Conservation (phyloP, 2,113 vertebrate species). For the Erythrolamprus reginae region DNA sequence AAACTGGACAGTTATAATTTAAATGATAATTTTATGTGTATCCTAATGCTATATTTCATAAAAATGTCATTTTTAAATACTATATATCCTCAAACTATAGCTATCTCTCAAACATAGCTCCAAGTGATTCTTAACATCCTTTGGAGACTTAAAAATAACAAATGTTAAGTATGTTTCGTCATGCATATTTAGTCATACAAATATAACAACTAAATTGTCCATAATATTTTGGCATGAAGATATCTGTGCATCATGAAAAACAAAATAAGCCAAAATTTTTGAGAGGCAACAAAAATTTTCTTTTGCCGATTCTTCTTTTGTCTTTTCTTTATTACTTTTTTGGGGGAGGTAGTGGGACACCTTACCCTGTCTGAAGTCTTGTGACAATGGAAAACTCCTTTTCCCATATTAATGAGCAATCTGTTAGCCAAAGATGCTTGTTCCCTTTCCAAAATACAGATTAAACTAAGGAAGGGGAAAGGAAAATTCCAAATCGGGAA, state of each 20-base stretch:
- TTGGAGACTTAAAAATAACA: not conserved
- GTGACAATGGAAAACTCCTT: not conserved
- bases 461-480: not conserved
- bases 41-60: not conserved
- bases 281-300: not conserved
- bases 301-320: not conserved
- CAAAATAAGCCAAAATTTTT: not conserved
- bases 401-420: not conserved
- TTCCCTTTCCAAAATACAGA: not conserved
- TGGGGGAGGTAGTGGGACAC: not conserved
- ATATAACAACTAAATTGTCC: not conserved
- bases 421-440: not conserved
- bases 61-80: not conserved
- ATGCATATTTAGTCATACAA: not conserved
- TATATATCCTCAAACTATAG: not conserved
- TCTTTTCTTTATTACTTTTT: not conserved
- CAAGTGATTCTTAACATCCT: not conserved
- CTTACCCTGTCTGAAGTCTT: not conserved
- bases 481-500: not conserved
- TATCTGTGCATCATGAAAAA: not conserved
- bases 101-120: not conserved
- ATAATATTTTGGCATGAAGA: not conserved
- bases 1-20: not conserved
- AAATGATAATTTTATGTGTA: not conserved
- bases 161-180: not conserved